These are phyloP conservation scores for Melospiza georgiana DNA, from an alignment of 2,113 vertebrate genomes.

Conservation along the genomic window DNA sequence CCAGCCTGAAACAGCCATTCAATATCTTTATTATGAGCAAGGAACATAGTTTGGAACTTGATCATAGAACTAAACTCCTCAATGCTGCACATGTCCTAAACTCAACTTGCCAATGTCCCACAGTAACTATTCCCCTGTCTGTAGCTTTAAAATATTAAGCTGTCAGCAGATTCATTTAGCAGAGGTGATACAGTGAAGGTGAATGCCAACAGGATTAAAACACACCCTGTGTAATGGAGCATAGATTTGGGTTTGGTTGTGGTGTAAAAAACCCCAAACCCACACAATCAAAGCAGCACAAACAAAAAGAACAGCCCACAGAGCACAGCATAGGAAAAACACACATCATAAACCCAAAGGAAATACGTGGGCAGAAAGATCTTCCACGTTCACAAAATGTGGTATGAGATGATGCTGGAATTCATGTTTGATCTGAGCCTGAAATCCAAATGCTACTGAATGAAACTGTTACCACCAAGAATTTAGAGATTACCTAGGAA, in stretches of 20 bases:
- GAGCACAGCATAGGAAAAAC: neutral
- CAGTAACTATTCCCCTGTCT: neutral
- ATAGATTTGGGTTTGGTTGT: neutral
- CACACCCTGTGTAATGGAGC: neutral
- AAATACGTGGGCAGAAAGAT: neutral
- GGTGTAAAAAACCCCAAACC: neutral
- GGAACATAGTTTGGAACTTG: neutral
- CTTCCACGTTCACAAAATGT: neutral
- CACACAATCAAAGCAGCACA: neutral
- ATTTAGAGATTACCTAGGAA: neutral
- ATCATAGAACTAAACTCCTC: neutral
- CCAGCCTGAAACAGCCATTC: neutral
- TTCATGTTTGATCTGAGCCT: neutral
- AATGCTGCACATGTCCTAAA: neutral
- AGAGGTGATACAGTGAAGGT: neutral
- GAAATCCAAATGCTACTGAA: neutral
- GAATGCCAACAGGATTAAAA: neutral
- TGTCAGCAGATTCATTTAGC: neutral
- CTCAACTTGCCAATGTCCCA: neutral
- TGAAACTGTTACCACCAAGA: neutral
- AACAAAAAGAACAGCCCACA: neutral
- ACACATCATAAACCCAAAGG: neutral
- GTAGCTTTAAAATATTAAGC: neutral
- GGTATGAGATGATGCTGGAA: neutral
- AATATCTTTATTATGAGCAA: neutral